phyloP scores from a whole-genome alignment of 2,888 invertebrate genomes.

The Ophion ellenae region DNA sequence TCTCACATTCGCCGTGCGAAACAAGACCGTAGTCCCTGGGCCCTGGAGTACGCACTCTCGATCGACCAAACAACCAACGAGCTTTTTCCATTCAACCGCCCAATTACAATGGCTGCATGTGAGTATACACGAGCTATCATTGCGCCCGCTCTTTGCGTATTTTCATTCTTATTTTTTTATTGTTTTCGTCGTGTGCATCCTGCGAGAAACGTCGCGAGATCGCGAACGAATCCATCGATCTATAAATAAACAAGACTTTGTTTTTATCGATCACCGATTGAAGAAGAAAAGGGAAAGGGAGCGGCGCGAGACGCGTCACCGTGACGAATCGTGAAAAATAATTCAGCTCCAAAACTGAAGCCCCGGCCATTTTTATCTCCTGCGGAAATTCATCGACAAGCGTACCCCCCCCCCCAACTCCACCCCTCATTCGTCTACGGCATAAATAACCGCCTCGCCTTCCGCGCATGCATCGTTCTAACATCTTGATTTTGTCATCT shows the following conservation, averaged over 20 bases:
- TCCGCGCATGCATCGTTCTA: neutral
- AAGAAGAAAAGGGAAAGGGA: neutral
- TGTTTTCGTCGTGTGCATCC: neutral
- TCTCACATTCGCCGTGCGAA: constrained; percentile 12
- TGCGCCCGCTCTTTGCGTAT: neutral
- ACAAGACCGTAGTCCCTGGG: constrained; percentile 6
- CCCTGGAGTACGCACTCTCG: constrained; percentile 11
- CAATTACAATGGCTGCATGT: constrained; percentile 57
- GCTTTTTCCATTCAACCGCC: constrained; percentile 1
- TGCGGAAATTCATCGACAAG: neutral
- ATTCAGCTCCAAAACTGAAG: neutral
- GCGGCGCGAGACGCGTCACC: too few species aligned
- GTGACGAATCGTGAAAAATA: neutral
- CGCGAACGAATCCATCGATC: neutral
- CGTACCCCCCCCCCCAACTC: neutral
- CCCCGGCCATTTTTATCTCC: neutral
- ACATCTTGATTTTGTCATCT: neutral
- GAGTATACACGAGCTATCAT: constrained; percentile 31
- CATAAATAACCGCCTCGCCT: neutral
- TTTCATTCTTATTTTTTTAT: neutral
- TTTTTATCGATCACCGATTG: neutral
- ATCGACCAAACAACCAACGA: constrained; percentile 23
- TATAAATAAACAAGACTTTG: neutral
- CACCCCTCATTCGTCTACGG: neutral
- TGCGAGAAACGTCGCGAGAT: neutral